Conservation (phyloP, 2,113 vertebrate genomes). For the Tragelaphus imberbis region DNA sequence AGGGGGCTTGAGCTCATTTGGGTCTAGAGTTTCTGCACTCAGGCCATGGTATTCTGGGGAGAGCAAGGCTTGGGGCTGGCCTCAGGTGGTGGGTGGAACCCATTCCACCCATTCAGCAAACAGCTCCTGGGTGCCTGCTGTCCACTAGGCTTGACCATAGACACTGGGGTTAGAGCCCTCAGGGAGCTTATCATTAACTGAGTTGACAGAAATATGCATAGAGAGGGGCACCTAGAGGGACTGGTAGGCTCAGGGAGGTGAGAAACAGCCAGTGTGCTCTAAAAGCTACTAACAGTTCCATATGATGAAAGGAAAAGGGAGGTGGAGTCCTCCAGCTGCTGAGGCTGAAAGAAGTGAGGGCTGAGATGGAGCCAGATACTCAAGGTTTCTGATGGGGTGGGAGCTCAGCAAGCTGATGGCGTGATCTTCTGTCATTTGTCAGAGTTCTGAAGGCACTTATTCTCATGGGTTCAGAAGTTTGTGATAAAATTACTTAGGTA, state of each 20-base stretch:
- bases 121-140: neutral
- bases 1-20: neutral
- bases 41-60: neutral
- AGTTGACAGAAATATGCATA: neutral
- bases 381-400: neutral
- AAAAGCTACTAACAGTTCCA: neutral
- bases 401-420: neutral
- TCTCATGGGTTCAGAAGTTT: neutral
- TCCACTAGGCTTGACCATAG: neutral
- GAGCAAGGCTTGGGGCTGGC: neutral
- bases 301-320: neutral
- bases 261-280: neutral
- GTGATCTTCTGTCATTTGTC: neutral
- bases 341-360: neutral
- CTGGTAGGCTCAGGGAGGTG: neutral
- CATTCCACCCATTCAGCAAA: neutral
- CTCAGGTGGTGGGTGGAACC: neutral
- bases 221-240: neutral
- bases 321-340: neutral
- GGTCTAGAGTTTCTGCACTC: neutral
- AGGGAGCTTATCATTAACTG: neutral
- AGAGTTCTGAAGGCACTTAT: neutral
- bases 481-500: neutral
- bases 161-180: neutral
- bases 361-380: neutral